These are phyloP conservation scores for Lycaon pictus DNA, from an alignment of 2,113 vertebrate species.

Conservation along the genomic window DNA sequence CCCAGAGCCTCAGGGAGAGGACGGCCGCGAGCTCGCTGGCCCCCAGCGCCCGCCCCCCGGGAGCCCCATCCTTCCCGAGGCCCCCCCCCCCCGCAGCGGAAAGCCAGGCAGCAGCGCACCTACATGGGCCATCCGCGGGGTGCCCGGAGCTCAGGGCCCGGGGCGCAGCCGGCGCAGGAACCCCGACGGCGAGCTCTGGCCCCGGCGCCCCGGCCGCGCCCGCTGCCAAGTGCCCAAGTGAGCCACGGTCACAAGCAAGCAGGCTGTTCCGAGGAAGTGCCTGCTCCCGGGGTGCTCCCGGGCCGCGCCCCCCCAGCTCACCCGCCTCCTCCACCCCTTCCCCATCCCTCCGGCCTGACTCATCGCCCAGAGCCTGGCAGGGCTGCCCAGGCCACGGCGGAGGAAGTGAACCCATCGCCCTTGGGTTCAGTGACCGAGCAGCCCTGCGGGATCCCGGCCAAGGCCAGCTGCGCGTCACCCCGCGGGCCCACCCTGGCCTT, in stretches of 20 bases:
- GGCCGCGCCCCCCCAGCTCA: neutral
- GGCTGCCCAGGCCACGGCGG: neutral
- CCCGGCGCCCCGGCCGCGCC: too few species aligned
- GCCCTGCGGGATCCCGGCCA: too few species aligned
- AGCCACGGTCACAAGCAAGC: slow-evolving; percentile 33
- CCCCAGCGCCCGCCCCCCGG: too few species aligned
- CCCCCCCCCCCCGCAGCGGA: neutral
- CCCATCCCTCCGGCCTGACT: neutral
- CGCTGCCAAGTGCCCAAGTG: neutral
- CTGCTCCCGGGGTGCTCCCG: neutral
- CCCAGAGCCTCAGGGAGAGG: too few species aligned
- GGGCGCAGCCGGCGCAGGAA: too few species aligned
- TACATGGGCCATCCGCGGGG: slow-evolving; percentile 58
- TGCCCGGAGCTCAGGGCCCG: too few species aligned
- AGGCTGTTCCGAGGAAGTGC: slow-evolving; percentile 61
- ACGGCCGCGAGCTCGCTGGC: too few species aligned
- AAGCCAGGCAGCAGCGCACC: slow-evolving; percentile 54
- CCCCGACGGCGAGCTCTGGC: too few species aligned
- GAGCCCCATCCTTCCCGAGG: neutral
- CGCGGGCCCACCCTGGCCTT: neutral
- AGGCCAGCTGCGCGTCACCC: neutral
- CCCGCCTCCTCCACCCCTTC: neutral
- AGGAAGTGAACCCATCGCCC: neutral
- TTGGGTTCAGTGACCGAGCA: too few species aligned
- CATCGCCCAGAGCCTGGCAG: neutral